phyloP scores from a whole-genome alignment of 2,797 vertebrate species.

The Miichthys miiuy region DNA sequence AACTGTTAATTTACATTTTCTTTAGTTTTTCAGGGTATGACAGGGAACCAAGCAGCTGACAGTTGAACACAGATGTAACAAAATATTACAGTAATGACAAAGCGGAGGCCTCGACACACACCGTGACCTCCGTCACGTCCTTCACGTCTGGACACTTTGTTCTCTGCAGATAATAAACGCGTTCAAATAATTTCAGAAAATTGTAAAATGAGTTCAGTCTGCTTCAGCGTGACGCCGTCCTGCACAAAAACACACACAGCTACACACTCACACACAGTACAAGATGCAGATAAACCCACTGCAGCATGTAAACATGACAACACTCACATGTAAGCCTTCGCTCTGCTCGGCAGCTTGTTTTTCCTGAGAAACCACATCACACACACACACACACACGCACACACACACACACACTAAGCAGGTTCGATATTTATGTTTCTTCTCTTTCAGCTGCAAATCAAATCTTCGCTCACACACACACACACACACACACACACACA shows the following conservation, averaged over 20 bases:
- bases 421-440: constrained; percentile 1
- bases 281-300: background rate
- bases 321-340: constrained; percentile 35
- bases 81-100: background rate
- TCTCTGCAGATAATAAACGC: too few species aligned
- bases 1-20: too few species aligned
- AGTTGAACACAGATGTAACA: background rate
- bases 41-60: background rate
- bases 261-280: background rate
- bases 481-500: background rate
- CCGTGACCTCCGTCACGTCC: too few species aligned
- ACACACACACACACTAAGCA: constrained; percentile 8
- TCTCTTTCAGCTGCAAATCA: constrained; percentile 10
- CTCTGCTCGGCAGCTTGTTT: constrained; percentile 42
- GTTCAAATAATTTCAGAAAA: too few species aligned
- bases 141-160: too few species aligned
- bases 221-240: too few species aligned
- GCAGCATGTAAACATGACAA: constrained; percentile 1
- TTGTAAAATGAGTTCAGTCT: background rate
- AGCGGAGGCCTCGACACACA: background rate
- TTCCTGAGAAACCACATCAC: constrained; percentile 44
- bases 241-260: background rate
- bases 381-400: constrained; percentile 7
- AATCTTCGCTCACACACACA: background rate
- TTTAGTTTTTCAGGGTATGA: too few species aligned